Evolutionary conservation across 2,888 invertebrate genomes (phyloP).

Genomic region (Drosophila nigricruria): DNA sequence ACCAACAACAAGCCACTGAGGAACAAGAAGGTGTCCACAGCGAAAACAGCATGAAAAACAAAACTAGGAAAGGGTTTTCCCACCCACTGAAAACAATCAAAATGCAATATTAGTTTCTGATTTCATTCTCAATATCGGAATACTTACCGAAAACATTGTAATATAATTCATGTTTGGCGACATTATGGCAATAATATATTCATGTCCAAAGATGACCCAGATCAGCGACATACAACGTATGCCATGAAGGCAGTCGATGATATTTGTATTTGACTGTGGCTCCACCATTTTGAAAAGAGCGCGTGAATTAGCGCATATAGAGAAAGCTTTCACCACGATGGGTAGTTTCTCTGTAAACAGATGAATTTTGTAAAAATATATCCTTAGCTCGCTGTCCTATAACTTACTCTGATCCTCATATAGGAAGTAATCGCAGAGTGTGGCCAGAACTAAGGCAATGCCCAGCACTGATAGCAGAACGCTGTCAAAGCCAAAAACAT

Average conservation of each 20-base stretch:
- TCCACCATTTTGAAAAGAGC: not conserved
- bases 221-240: not conserved
- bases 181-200: not conserved
- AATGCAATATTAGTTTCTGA: not conserved
- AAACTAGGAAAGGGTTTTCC: constrained; percentile 64
- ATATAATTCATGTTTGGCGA: constrained; percentile 3
- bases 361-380: not conserved
- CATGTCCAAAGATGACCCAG: constrained; percentile 4
- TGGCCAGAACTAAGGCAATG: not conserved
- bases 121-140: too few relatives aligned
- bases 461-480: constrained; percentile 1
- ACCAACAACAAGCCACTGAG: constrained; percentile 86
- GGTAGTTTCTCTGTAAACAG: not conserved
- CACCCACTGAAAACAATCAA: constrained; percentile 61
- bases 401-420: constrained; percentile 1
- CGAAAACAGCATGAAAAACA: constrained; percentile 84
- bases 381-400: not conserved
- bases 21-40: constrained; percentile 88
- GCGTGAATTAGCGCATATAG: constrained; percentile 1
- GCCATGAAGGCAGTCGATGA: constrained; percentile 10
- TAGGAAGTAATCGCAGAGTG: not conserved
- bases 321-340: constrained; percentile 1
- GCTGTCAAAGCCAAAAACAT: not conserved
- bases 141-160: not conserved
- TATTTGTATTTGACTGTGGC: constrained; percentile 2